These are phyloP conservation scores for Buathra laborator DNA, from an alignment of 2,888 invertebrate genomes.

Conservation along the genomic window DNA sequence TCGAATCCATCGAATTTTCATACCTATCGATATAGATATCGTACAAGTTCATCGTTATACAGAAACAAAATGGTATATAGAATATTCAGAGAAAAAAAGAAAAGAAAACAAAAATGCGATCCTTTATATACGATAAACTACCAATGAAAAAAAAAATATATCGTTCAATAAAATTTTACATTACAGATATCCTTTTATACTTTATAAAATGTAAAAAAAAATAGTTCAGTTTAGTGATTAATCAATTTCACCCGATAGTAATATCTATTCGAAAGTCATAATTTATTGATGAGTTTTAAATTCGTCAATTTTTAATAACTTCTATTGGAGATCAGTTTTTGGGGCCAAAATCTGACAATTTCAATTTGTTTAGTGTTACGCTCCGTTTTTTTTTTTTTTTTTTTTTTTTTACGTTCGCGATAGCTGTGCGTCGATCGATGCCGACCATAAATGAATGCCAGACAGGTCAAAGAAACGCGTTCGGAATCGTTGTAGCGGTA, in stretches of 20 bases:
- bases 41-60: not conserved
- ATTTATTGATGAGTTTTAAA: not conserved
- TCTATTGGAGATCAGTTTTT: not conserved
- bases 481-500: slow-evolving; percentile 54
- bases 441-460: slow-evolving; percentile 68
- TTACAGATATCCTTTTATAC: too few relatives aligned
- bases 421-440: slow-evolving; percentile 55
- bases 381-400: slow-evolving; percentile 66
- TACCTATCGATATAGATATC: not conserved
- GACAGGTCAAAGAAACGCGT: slow-evolving; percentile 47
- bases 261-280: not conserved
- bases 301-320: not conserved
- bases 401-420: slow-evolving; percentile 48
- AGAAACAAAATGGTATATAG: not conserved
- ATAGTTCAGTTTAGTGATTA: not conserved
- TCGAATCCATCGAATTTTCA: not conserved
- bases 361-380: not conserved
- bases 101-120: not conserved
- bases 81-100: not conserved
- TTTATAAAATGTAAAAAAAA: too few relatives aligned
- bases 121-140: not conserved
- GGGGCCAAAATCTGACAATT: not conserved
- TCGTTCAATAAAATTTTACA: too few relatives aligned
- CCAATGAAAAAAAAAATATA: too few relatives aligned
- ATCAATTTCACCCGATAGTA: not conserved